Evolutionary conservation across 1,140 invertebrate species (phyloP).

Genomic region (Araneus ventricosus): DNA sequence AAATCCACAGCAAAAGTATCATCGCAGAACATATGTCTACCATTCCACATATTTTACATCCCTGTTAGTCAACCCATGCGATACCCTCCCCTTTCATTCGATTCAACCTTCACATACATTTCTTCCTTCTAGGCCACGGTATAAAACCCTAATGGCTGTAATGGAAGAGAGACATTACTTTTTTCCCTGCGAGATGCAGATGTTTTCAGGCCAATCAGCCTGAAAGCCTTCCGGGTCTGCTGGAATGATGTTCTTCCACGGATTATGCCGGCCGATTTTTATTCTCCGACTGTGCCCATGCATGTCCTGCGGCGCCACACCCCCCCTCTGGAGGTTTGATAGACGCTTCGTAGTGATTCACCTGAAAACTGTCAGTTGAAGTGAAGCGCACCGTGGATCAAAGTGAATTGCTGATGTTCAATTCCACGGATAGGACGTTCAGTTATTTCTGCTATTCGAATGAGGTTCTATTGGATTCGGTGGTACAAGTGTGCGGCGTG

Average conservation of each 20-base stretch:
- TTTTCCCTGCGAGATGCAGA: background rate
- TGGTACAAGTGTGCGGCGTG: background rate
- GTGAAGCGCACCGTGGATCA: background rate
- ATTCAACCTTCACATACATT: background rate
- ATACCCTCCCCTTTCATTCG: background rate
- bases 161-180: constrained; percentile 25
- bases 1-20: background rate
- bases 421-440: background rate
- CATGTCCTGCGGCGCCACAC: background rate
- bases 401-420: constrained; percentile 31
- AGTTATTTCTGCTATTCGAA: constrained; percentile 11
- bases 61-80: no score
- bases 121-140: background rate
- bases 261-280: background rate
- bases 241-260: background rate
- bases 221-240: constrained; percentile 18
- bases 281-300: background rate
- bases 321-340: background rate
- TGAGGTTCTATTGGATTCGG: background rate
- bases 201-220: constrained; percentile 24
- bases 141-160: background rate
- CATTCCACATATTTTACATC: background rate
- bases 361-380: constrained; percentile 1
- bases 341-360: constrained; percentile 15
- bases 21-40: background rate